Percentiles rank a stretch among this genome's conserved stretches.
Evolutionary conservation across 2,113 vertebrate genomes (phyloP).

Genomic region (Microcebus tavaratra): DNA sequence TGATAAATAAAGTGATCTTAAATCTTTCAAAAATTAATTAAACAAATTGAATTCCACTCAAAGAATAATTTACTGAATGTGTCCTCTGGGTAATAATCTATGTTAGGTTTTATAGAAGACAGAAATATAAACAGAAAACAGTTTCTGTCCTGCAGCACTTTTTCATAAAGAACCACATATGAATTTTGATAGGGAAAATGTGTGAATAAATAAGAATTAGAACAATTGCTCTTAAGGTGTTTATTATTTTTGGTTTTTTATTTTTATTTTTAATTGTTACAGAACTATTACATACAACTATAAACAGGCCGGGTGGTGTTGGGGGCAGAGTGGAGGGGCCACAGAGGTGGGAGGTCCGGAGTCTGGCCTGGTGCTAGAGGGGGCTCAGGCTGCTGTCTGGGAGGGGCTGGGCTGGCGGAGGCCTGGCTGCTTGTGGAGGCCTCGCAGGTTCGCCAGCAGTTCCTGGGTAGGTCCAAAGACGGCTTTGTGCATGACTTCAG

Average conservation of each 20-base stretch:
- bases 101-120: not conserved
- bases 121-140: not conserved
- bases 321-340: not conserved
- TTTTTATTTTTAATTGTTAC: not conserved
- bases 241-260: not conserved
- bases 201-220: not conserved
- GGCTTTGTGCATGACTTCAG: no score
- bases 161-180: not conserved
- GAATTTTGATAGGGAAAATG: not conserved
- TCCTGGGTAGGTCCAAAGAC: conserved; percentile 86
- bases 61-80: not conserved
- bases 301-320: not conserved
- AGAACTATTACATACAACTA: conserved; percentile 70
- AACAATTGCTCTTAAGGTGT: not conserved
- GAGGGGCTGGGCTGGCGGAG: conserved; percentile 82
- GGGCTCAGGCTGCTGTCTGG: conserved; percentile 59
- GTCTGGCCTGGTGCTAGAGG: conserved; percentile 67
- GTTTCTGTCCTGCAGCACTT: not conserved
- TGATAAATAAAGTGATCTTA: not conserved
- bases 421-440: conserved; percentile 89
- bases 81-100: not conserved
- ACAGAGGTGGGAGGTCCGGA: not conserved
- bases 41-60: not conserved
- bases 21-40: not conserved
- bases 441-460: conserved; percentile 86